Evolutionary conservation across 2,888 invertebrate genomes (phyloP).

Genomic region (Rhingia campestris): DNA sequence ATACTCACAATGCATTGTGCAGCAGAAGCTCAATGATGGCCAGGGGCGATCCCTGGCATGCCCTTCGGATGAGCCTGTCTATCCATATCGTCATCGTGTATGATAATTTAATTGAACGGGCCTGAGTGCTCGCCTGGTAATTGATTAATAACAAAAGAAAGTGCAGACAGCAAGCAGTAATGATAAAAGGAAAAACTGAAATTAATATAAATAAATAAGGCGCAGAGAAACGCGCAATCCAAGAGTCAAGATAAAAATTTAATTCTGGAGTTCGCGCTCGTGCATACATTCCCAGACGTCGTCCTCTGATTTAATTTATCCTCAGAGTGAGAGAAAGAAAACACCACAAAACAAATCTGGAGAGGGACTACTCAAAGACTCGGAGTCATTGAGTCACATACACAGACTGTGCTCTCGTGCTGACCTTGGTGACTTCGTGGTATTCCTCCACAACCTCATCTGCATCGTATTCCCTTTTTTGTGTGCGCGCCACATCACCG

Average conservation of each 20-base stretch:
- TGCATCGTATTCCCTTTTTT: conserved; percentile 44
- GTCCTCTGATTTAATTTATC: conserved; percentile 73
- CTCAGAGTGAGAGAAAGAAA: conserved; percentile 57
- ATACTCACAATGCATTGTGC: conserved; percentile 38
- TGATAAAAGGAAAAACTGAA: conserved; percentile 1
- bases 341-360: conserved; percentile 25
- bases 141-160: conserved; percentile 73
- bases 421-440: conserved; percentile 71
- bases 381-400: conserved; percentile 57
- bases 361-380: conserved; percentile 1
- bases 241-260: conserved; percentile 41
- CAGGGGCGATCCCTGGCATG: conserved; percentile 1
- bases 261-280: conserved; percentile 37
- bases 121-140: conserved; percentile 61
- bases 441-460: conserved; percentile 36
- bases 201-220: neutral
- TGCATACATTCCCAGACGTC: conserved; percentile 59
- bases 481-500: conserved; percentile 3
- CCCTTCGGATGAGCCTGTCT: conserved; percentile 20
- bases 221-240: conserved; percentile 7
- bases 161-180: conserved; percentile 33
- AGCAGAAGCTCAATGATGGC: neutral
- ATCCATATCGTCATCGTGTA: conserved; percentile 40
- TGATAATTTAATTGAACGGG: conserved; percentile 69
- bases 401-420: conserved; percentile 22